Conservation (phyloP, 2,888 invertebrate genomes). For the Athetis lepigone region DNA sequence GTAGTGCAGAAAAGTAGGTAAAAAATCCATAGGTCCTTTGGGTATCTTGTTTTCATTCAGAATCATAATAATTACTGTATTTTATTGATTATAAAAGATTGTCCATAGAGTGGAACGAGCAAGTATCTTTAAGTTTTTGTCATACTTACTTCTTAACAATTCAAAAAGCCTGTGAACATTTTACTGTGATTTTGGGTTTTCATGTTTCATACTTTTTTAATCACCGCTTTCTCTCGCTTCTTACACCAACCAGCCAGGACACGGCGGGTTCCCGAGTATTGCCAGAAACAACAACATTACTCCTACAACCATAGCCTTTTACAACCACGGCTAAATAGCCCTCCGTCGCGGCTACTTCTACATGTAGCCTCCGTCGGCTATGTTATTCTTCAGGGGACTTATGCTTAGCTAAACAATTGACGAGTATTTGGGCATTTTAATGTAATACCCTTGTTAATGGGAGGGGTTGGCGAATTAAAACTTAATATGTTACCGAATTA, state of each 20-base stretch:
- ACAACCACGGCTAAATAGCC: conserved; percentile 71
- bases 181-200: no score
- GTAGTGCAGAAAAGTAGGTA: no score
- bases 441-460: conserved; percentile 50
- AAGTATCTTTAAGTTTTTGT: no score
- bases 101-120: no score
- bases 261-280: conserved; percentile 73
- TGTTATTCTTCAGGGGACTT: conserved; percentile 68
- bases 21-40: no score
- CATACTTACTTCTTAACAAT: no score
- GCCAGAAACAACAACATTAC: conserved; percentile 79
- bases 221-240: conserved; percentile 28
- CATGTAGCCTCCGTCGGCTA: conserved; percentile 34
- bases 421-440: conserved; percentile 61
- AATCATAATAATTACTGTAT: no score
- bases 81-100: no score
- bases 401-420: conserved; percentile 57
- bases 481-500: background rate
- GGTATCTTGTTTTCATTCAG: no score
- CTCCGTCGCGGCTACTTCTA: conserved; percentile 61
- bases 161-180: no score
- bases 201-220: no score
- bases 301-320: conserved; percentile 64
- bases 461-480: conserved; percentile 40
- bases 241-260: conserved; percentile 68